Percentiles rank a stretch among this genome's conserved stretches.
Evolutionary conservation across 2,113 vertebrate genomes (phyloP).

Genomic region (Accipiter cooperii): DNA sequence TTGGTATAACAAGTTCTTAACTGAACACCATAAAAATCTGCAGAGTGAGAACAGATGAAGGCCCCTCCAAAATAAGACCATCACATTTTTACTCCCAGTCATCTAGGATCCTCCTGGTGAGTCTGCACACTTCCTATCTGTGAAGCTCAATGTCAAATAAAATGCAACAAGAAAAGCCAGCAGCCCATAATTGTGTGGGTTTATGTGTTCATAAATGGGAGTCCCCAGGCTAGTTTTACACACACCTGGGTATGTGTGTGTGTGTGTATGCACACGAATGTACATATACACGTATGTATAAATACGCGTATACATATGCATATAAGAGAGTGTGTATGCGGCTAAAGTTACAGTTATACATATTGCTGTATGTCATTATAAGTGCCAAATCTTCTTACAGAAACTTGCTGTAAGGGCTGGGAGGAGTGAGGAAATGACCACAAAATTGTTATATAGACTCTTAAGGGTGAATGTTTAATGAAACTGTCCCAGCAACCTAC

Average conservation of each 20-base stretch:
- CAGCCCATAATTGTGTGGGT: background rate
- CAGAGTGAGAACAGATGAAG: background rate
- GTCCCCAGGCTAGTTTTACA: background rate
- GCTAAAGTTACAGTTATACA: background rate
- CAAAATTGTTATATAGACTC: background rate
- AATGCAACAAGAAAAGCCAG: background rate
- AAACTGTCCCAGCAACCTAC: background rate
- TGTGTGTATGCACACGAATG: accelerated
- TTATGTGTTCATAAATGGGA: background rate
- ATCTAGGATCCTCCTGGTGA: background rate
- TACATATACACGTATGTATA: no score
- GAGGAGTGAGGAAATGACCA: background rate
- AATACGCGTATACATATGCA: background rate
- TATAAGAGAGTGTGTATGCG: no score
- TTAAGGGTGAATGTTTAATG: background rate
- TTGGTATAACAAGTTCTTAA: background rate
- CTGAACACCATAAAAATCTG: background rate
- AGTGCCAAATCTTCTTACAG: background rate
- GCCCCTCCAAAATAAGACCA: background rate
- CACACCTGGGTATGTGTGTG: no score
- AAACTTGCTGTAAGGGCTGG: background rate
- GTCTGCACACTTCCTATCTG: background rate
- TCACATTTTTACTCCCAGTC: background rate
- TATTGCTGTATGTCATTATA: background rate
- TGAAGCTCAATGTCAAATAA: background rate